Percentiles rank a stretch among this genome's conserved stretches.
Conservation (phyloP, 1,140 invertebrate species). For the Tetranychus urticae region DNA sequence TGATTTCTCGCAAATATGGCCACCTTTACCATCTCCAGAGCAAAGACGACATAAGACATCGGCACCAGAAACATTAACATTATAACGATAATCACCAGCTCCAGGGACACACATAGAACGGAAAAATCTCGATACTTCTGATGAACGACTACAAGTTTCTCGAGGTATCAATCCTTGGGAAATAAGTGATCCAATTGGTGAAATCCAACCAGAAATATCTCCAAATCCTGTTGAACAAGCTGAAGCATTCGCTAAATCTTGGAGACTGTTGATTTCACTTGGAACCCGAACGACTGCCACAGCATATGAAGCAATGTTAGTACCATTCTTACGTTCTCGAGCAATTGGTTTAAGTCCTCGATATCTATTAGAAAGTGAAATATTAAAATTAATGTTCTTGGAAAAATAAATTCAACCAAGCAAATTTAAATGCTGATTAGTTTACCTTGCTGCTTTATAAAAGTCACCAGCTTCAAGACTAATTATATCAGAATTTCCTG, state of each 20-base stretch:
- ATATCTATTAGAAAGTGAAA: conserved; percentile 12
- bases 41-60: conserved; percentile 11
- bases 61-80: conserved; percentile 7
- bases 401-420: background rate
- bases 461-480: conserved; percentile 39
- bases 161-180: conserved; percentile 21
- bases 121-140: conserved; percentile 32
- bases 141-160: conserved; percentile 28
- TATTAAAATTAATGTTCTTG: background rate
- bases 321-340: conserved; percentile 30
- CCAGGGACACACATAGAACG: conserved; percentile 12
- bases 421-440: conserved; percentile 1
- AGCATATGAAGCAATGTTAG: conserved; percentile 25
- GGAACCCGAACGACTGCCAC: conserved; percentile 33
- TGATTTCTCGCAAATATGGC: conserved; percentile 4
- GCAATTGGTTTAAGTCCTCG: conserved; percentile 23
- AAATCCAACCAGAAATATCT: conserved; percentile 23
- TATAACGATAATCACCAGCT: conserved; percentile 10
- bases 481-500: conserved; percentile 37
- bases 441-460: conserved; percentile 38
- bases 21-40: conserved; percentile 9
- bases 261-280: conserved; percentile 28
- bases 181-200: conserved; percentile 25
- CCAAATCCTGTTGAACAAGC: conserved; percentile 31
- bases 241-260: conserved; percentile 34